Evolutionary conservation across 2,113 vertebrate species (phyloP), one percentile per base, ranked within the genome.

Genomic region (Ginglymostoma cirratum): DNA sequence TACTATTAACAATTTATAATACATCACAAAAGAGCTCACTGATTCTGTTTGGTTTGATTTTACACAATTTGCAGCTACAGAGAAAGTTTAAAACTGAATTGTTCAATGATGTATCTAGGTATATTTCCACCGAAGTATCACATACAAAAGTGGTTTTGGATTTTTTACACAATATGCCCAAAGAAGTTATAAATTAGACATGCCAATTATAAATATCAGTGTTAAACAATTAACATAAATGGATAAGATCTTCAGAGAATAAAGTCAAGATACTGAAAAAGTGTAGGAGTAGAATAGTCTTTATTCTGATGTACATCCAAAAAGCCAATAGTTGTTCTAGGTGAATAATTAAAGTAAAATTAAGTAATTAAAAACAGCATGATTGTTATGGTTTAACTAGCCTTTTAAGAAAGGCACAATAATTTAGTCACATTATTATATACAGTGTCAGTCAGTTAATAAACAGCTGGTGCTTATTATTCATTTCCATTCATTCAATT

Each of bases 331-430:
- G 23, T 2, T n/a, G 67, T 67, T 93, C 34, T 23, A 38, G 5
- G n/a, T 66, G 15, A 93, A 93, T 92, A 92, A n/a, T 92, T 66
- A 66, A 92, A 92, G 65, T n/a, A 14, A 61, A 38, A 38, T 93
- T 93, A 38, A 38, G 19, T 17, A 19, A 66, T 55, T 52, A 67
- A 93, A 67, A 0, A 67, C 34, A n/a, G 61, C 5, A 17, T 69
- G 48, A 90, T 52, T 55, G 61, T n/a, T 15, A 52, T 69, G 27
- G 42, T 38, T 69, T 23, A 3, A 94, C 69, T n/a, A 42, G 66
- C 92, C 48, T 76, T 95, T 34, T 76, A 48, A 95, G 6, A 95
- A 95, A 52, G 15, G 12, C 67, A 72, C 67, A 95, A 72, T 72
- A 27, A 52, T 69, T 5, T 0, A 70, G 66, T 70, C 66, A 70